phyloP scores from a whole-genome alignment of 2,888 invertebrate species.

The Ganaspis brasiliensis region DNA sequence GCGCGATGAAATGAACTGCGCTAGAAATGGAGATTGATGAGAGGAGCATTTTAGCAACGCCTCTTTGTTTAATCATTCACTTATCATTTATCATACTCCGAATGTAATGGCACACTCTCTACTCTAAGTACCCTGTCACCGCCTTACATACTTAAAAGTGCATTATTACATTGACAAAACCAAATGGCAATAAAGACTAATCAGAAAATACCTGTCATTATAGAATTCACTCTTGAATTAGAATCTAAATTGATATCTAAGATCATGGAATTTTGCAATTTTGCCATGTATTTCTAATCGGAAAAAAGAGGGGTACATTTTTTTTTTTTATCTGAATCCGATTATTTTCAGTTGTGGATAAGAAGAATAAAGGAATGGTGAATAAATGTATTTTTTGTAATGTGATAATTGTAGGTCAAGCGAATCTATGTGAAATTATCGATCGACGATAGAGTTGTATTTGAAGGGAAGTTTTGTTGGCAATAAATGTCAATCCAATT shows the following conservation, averaged over 20 bases:
- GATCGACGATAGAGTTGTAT: no score
- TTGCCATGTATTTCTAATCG: no score
- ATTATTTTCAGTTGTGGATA: no score
- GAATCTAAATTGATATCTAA: no score
- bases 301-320: no score
- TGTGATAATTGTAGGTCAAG: no score
- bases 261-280: no score
- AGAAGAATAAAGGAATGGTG: no score
- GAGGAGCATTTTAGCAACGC: constrained; percentile 57
- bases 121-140: constrained; percentile 59
- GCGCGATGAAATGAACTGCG: constrained; percentile 59
- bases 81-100: constrained; percentile 64
- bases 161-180: constrained; percentile 13
- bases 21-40: constrained; percentile 66
- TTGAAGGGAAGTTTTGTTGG: neutral
- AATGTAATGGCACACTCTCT: constrained; percentile 52
- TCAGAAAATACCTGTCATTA: neutral
- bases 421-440: no score
- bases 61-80: constrained; percentile 65
- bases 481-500: constrained; percentile 38
- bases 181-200: neutral
- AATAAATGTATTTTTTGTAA: no score
- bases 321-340: no score
- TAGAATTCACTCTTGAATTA: no score
- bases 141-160: constrained; percentile 12